Conservation (phyloP, 2,888 invertebrate species). For the Leptinotarsa haldemani region DNA sequence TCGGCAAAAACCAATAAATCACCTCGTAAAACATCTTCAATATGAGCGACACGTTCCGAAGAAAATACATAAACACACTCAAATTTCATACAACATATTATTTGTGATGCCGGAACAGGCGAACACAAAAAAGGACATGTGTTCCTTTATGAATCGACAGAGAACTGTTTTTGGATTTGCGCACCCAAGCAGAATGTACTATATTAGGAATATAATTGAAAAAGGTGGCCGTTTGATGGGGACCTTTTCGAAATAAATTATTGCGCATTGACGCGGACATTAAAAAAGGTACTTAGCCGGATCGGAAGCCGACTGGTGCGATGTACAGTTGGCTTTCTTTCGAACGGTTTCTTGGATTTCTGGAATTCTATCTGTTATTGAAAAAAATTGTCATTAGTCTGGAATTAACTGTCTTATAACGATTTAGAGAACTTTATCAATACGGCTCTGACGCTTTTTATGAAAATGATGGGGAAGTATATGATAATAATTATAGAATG, state of each 20-base stretch:
- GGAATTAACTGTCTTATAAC: neutral
- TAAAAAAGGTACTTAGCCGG: slow-evolving; percentile 46
- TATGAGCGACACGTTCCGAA: neutral
- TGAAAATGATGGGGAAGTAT: too few species aligned
- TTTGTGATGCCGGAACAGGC: slow-evolving; percentile 25
- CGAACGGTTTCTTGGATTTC: slow-evolving; percentile 3
- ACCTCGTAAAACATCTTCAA: neutral
- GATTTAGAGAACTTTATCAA: neutral
- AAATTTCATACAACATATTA: slow-evolving; percentile 45
- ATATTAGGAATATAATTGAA: slow-evolving; percentile 66
- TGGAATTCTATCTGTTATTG: neutral
- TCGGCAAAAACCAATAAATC: slow-evolving; percentile 1
- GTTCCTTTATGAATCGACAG: slow-evolving; percentile 52
- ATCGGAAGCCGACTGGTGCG: slow-evolving; percentile 18
- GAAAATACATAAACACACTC: slow-evolving; percentile 27
- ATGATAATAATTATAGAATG: too few species aligned
- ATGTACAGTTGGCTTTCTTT: neutral
- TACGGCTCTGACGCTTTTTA: too few species aligned
- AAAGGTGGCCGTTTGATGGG: slow-evolving; percentile 63
- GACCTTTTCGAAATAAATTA: slow-evolving; percentile 61
- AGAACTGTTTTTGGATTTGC: slow-evolving; percentile 61
- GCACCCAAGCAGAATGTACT: slow-evolving; percentile 62
- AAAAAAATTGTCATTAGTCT: neutral
- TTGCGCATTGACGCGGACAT: slow-evolving; percentile 60
- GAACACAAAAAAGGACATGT: slow-evolving; percentile 40